Evolutionary conservation across 2,888 invertebrate species (phyloP).

Genomic region (Antitype chi): DNA sequence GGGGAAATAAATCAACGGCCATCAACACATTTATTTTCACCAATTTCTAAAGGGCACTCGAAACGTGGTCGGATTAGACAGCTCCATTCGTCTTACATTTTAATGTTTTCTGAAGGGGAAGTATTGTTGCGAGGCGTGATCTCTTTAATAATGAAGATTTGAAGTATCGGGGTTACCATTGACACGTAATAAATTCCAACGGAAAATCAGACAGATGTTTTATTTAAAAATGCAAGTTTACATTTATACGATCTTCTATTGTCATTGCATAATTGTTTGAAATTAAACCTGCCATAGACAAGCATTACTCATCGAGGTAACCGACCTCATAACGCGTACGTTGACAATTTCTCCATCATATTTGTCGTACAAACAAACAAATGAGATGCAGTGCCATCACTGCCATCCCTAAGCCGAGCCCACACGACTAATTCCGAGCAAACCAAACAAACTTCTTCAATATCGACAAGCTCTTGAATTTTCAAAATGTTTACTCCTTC

Average conservation of each 20-base stretch:
- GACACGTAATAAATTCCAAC: conserved; percentile 42
- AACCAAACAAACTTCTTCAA: conserved; percentile 75
- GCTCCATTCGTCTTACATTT: conserved; percentile 83
- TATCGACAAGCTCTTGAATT: conserved; percentile 80
- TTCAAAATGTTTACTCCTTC: conserved; percentile 79
- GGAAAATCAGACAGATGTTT: background rate
- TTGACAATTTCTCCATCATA: conserved; percentile 62
- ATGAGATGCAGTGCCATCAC: conserved; percentile 69
- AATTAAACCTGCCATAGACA: background rate
- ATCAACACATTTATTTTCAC: conserved; percentile 81
- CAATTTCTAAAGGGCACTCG: conserved; percentile 79
- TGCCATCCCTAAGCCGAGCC: conserved; percentile 67
- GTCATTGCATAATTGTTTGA: conserved; percentile 14
- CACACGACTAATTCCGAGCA: conserved; percentile 68
- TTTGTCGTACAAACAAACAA: conserved; percentile 66
- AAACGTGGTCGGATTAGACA: conserved; percentile 85
- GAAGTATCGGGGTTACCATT: conserved; percentile 44
- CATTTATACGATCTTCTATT: background rate
- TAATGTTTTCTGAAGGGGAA: conserved; percentile 63
- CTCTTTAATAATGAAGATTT: conserved; percentile 66
- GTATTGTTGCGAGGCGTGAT: conserved; percentile 63
- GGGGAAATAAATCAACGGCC: conserved; percentile 79
- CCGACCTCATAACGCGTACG: conserved; percentile 46
- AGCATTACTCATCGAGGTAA: conserved; percentile 46
- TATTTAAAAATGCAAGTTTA: conserved; percentile 8